Base-by-base conservation (phyloP, 2,888 invertebrate species). In the Idaea aversata region DNA sequence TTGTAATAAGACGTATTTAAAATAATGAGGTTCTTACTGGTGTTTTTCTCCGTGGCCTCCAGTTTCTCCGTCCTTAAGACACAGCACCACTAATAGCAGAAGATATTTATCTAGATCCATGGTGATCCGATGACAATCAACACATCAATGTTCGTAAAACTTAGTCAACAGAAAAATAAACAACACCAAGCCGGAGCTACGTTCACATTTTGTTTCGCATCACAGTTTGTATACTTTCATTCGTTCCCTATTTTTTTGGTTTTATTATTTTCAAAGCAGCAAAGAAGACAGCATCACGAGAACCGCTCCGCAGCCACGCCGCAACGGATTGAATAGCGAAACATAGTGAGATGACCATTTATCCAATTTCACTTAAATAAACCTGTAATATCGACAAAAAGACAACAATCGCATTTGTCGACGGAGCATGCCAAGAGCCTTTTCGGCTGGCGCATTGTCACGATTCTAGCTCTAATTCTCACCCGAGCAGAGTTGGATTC, bases 331-430 rank as follows among this genome's bases (percentile, higher is more conserved):
- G 93, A 91, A 84, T 84, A 84, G 86, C 80, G 81, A 82, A 85
- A 88, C 87, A 87, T 86, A 77, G 83, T 82, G 88, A 88, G 87
- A 87, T 90, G 88, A 88, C 90, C 91, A 91, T 93, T 93, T 93
- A 93, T 92, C 90, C 86, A 90, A 91, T 93, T 93, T 91, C 93
- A 87, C 91, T 91, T 91, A 91, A 91, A 91, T 91, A 90, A 90
- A 91, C 88, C 87, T 81, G 90, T 88, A 88, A 90, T 91, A 85
- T 90, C 83, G 83, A 87, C 88, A 92, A 91, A 91, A 91, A 89
- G 88, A 88, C 83, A 80, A 88, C 84, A 80, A 82, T 78, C 72
- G 75, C 76, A 69, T 76, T 80, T 86, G 85, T 81, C 83, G 81
- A 73, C 81, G 79, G 75, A 82, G 80, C 85, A 81, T 80, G 84